Evolutionary conservation across 2,888 invertebrate genomes (phyloP).

Genomic region (Yponomeuta plumbellus): DNA sequence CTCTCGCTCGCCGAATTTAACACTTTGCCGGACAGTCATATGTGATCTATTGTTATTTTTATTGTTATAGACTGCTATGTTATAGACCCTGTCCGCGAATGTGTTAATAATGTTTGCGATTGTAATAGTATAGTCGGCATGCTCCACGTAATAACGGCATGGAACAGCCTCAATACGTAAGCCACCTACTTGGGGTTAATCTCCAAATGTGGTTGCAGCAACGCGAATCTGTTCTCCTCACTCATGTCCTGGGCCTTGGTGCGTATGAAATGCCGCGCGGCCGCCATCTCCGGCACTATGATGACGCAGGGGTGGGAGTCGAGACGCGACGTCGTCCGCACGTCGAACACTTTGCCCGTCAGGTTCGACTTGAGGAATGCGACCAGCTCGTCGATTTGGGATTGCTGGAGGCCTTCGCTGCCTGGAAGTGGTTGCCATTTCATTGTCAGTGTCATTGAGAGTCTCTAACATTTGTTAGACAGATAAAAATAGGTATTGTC

Average conservation of each 20-base stretch:
- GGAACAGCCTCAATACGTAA: too few species aligned
- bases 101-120: too few species aligned
- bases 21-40: too few species aligned
- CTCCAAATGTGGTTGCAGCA: constrained; percentile 94
- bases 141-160: too few species aligned
- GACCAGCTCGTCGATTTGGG: constrained; percentile 86
- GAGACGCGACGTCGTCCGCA: constrained; percentile 89
- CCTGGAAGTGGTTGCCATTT: constrained; percentile 35
- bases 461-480: too few species aligned
- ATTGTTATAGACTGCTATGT: too few species aligned
- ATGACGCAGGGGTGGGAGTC: constrained; percentile 96
- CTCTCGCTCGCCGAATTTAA: too few species aligned
- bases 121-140: too few species aligned
- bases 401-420: constrained; percentile 81
- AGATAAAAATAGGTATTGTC: too few species aligned
- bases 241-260: constrained; percentile 89
- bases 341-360: constrained; percentile 86
- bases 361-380: constrained; percentile 87
- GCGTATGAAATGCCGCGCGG: constrained; percentile 94
- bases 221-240: constrained; percentile 89
- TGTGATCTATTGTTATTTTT: too few species aligned
- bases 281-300: constrained; percentile 97
- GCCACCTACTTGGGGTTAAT: constrained; percentile 89
- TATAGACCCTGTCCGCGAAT: too few species aligned
- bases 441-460: background rate